phyloP scores from a whole-genome alignment of 1,140 invertebrate species.

The Brachionus asplanchnoidis region DNA sequence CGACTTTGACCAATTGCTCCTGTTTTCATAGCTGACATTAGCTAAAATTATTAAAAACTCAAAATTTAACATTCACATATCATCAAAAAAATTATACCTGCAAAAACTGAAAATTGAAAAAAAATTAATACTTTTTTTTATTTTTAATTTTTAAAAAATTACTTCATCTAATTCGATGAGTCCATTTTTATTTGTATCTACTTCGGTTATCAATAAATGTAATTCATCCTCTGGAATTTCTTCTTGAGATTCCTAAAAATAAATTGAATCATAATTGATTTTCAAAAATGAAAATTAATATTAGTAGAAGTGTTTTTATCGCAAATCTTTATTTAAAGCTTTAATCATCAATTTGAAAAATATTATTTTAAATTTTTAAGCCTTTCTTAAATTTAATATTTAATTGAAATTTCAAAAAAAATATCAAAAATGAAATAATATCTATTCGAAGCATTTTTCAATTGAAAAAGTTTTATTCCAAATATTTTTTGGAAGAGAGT shows the following conservation, averaged over 20 bases:
- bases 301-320: background rate
- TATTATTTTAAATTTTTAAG: too few species aligned
- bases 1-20: slow-evolving; percentile 36
- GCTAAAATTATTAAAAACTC: background rate
- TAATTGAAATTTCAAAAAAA: too few species aligned
- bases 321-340: background rate
- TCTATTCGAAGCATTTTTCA: too few species aligned
- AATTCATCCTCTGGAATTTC: slow-evolving; percentile 39
- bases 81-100: background rate
- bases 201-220: slow-evolving; percentile 38
- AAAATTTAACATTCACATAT: background rate
- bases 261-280: background rate
- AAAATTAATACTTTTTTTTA: background rate
- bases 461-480: too few species aligned
- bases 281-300: background rate
- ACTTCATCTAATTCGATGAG: slow-evolving; percentile 41
- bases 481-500: too few species aligned
- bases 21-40: slow-evolving; percentile 40
- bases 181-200: slow-evolving; percentile 40
- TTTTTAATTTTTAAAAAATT: background rate
- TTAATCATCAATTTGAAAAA: background rate
- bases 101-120: slow-evolving; percentile 5
- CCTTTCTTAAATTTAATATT: too few species aligned
- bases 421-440: too few species aligned
- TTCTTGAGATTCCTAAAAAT: slow-evolving; percentile 30